Base-by-base conservation (phyloP, 2,113 vertebrate genomes). In the Gymnobelideus leadbeateri region DNA sequence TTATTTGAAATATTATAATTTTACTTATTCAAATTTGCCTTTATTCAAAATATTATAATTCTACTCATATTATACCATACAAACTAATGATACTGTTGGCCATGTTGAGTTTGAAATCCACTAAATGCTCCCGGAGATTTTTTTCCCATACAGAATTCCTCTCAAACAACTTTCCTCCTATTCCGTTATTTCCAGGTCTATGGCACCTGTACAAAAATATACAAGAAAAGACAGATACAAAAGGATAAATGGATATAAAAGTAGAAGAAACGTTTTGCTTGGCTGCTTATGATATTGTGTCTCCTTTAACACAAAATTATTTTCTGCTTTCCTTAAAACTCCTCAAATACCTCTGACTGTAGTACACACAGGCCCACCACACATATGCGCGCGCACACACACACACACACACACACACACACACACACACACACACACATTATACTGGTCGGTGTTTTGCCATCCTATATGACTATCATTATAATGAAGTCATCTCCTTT, bases 281-380 rank as follows among this genome's bases (percentile, higher is more conserved):
- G 4, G 9, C 49, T 46, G 2, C 26, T 37, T 93, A 89, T 91
- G 90, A 96, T 96, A 89, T 90, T 16, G 49, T 97, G 92, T 46
- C 51, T 54, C 94, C 89, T 89, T 91, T 84, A 43, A 25, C 49
- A 68, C 28, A 46, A 1, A 0, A 2, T n/a, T 46, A 0, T 89
- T 2, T 2, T 43, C 84, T 94, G 8, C 92, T 91, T 93, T 61
- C 68, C 92, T 91, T 93, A 93, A 95, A 68, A n/a, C 51, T 24
- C 51, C 84, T 91, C 24, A 11, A 23, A 89, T n/a, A 55, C 92
- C 91, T 51, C 26, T 26, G 9, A 26, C 11, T 61, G 57, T 0
- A 0, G 0, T 28, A 91, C 51, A 4, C 53, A 90, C 25, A 6
- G 89, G 91, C 68, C 6, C 24, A 0, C 10, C 28, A 0, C 2